A percentile compares a stretch with the other conserved stretches of the same genome.
phyloP scores from a whole-genome alignment of 2,113 vertebrate genomes.

The Gambusia holbrooki region DNA sequence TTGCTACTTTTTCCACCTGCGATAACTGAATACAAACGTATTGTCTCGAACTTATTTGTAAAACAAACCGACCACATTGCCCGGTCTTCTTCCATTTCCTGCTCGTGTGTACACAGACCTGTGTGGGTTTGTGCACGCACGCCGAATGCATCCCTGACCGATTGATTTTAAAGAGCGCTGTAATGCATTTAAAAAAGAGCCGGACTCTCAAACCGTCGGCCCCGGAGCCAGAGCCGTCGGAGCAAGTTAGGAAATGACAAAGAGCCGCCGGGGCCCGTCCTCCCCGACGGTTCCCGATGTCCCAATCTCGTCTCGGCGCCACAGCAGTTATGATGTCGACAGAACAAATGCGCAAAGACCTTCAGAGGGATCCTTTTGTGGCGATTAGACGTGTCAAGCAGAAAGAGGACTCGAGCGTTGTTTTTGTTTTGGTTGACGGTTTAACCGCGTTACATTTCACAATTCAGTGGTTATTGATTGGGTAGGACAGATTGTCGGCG shows the following conservation, averaged over 20 bases:
- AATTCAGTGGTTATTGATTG: neutral
- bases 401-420: neutral
- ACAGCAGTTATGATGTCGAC: conserved; percentile 33
- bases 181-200: conserved; percentile 65
- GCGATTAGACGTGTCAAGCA: conserved; percentile 20
- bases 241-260: conserved; percentile 30
- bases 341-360: conserved; percentile 9
- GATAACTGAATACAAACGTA: neutral
- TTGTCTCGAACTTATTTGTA: neutral
- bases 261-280: conserved; percentile 17
- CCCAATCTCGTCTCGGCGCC: conserved; percentile 16
- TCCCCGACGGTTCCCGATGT: conserved; percentile 36
- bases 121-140: neutral
- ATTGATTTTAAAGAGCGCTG: conserved; percentile 49
- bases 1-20: neutral
- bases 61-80: neutral
- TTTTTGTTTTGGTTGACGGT: conserved; percentile 19
- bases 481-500: conserved; percentile 10
- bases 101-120: conserved; percentile 7
- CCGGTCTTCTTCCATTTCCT: accelerated
- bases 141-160: conserved; percentile 23
- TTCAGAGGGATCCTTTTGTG: neutral
- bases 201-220: conserved; percentile 46
- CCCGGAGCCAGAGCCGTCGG: conserved; percentile 27
- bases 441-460: conserved; percentile 6